Conservation (phyloP, 1,140 invertebrate genomes). For the Arion vulgaris region DNA sequence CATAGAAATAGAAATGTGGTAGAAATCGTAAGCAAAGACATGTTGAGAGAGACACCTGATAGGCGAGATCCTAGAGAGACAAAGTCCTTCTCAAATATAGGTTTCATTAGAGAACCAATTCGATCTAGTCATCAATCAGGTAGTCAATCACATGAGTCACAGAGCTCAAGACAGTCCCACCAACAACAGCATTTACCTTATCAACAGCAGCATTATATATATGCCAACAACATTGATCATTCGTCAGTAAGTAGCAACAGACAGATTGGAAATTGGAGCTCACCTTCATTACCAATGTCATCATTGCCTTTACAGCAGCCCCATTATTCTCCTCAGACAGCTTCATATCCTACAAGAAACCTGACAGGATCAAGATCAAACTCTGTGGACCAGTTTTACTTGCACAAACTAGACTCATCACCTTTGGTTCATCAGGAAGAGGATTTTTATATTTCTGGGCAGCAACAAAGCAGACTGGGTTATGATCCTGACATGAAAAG, state of each 20-base stretch:
- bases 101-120: constrained; percentile 44
- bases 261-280: background rate
- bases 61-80: background rate
- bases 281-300: background rate
- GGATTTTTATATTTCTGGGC: background rate
- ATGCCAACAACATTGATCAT: background rate
- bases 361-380: background rate
- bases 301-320: background rate
- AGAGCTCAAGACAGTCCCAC: constrained; percentile 21
- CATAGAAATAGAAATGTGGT: background rate
- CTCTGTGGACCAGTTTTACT: background rate
- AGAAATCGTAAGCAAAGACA: background rate
- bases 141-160: background rate
- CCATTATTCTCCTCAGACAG: background rate
- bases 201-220: background rate
- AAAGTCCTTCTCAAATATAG: constrained; percentile 14
- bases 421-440: background rate
- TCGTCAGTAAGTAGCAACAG: background rate
- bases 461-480: background rate
- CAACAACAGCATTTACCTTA: constrained; percentile 30
- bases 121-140: background rate
- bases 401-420: background rate
- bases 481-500: background rate
- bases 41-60: constrained; percentile 14
- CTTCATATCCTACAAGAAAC: background rate